These are phyloP conservation scores for Lepus europaeus DNA, from an alignment of 2,113 vertebrate species.

Conservation along the genomic window DNA sequence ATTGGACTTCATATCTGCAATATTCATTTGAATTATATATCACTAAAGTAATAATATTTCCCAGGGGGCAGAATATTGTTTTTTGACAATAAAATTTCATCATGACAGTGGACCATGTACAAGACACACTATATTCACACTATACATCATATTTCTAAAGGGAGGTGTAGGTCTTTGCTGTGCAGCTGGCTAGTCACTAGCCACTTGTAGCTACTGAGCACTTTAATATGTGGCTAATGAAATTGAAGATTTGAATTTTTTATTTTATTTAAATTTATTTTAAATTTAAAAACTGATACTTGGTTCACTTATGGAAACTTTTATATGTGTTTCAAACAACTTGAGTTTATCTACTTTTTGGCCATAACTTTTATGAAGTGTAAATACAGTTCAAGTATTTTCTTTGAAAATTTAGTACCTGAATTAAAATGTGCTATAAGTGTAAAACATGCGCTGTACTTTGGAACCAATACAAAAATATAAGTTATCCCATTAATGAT, in stretches of 20 bases:
- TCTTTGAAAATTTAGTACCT: constrained; percentile 38
- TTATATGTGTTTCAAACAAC: constrained; percentile 25
- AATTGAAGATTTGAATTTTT: not conserved
- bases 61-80: not conserved
- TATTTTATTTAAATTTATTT: constrained; percentile 51
- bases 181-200: not conserved
- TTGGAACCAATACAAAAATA: constrained; percentile 19
- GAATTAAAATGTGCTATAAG: not conserved
- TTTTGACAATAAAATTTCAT: constrained; percentile 13
- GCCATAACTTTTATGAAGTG: not conserved
- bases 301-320: not conserved
- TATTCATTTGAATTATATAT: not conserved
- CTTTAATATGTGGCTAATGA: not conserved
- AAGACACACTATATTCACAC: not conserved
- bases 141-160: not conserved
- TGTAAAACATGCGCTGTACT: constrained; percentile 9
- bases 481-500: not conserved
- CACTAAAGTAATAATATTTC: constrained; percentile 8
- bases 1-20: not conserved
- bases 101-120: not conserved
- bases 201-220: not conserved
- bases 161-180: not conserved
- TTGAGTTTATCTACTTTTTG: not conserved
- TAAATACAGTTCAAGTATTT: constrained; percentile 23
- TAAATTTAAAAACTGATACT: constrained; percentile 24